Evolutionary conservation across 2,888 invertebrate species (phyloP).

Genomic region (Chesias legatella): DNA sequence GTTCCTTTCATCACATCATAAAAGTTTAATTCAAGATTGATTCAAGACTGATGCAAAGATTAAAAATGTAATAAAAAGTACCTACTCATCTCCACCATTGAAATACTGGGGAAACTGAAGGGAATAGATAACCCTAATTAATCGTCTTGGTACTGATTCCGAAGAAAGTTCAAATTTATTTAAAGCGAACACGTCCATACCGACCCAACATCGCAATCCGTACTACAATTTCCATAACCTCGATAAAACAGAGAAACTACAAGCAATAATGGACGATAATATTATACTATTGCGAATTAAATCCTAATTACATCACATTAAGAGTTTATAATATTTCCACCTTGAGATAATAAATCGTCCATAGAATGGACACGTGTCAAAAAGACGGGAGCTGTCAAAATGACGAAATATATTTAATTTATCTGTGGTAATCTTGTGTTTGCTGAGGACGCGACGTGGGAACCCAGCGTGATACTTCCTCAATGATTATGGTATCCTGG

Average conservation of each 20-base stretch:
- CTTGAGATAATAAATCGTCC: conserved; percentile 39
- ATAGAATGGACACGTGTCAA: conserved; percentile 65
- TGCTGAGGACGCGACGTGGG: conserved; percentile 60
- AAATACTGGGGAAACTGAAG: too few relatives aligned
- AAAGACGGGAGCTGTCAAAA: conserved; percentile 64
- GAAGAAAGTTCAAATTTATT: too few relatives aligned
- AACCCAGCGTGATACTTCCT: conserved; percentile 35
- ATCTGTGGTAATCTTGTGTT: conserved; percentile 56
- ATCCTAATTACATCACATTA: conserved; percentile 23
- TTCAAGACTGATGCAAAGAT: too few relatives aligned
- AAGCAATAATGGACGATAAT: conserved; percentile 18
- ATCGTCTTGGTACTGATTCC: too few relatives aligned
- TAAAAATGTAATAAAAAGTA: too few relatives aligned
- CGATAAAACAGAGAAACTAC: conserved; percentile 21
- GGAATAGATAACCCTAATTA: too few relatives aligned
- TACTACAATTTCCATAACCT: conserved; percentile 25
- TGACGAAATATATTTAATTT: conserved; percentile 72
- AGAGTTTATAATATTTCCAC: conserved; percentile 28
- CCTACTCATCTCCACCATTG: too few relatives aligned
- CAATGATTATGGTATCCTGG: conserved; percentile 24
- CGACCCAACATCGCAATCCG: conserved; percentile 8
- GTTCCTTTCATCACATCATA: too few relatives aligned
- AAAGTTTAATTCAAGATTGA: too few relatives aligned
- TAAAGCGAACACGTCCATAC: conserved; percentile 4
- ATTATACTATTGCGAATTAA: conserved; percentile 33